Evolutionary conservation across 2,888 invertebrate genomes (phyloP).

Genomic region (Drosophila niveifrons): DNA sequence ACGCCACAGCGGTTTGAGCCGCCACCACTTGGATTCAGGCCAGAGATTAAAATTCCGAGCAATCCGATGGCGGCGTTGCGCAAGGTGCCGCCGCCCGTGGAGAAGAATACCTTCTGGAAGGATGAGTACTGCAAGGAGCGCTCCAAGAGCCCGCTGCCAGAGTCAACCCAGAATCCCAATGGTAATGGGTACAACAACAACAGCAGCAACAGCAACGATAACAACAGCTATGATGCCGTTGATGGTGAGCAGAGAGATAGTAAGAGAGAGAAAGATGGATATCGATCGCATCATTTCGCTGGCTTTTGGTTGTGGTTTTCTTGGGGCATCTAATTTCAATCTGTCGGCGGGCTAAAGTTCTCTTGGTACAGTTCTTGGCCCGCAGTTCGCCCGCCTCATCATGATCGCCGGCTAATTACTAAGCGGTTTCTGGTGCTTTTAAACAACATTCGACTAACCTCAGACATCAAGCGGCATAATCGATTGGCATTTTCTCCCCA

Average conservation of each 20-base stretch:
- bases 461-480: constrained; percentile 53
- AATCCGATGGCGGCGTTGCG: constrained; percentile 90
- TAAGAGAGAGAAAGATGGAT: constrained; percentile 18
- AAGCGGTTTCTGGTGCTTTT: constrained; percentile 75
- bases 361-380: constrained; percentile 52
- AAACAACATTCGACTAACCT: constrained; percentile 65
- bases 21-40: constrained; percentile 87
- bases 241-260: constrained; percentile 71
- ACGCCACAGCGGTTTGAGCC: constrained; percentile 86
- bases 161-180: constrained; percentile 38
- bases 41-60: constrained; percentile 91
- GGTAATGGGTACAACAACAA: constrained; percentile 23
- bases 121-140: constrained; percentile 86
- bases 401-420: constrained; percentile 72
- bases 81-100: constrained; percentile 90
- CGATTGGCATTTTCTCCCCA: constrained; percentile 55
- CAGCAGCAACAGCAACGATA: constrained; percentile 41
- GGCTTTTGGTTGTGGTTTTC: constrained; percentile 64
- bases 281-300: constrained; percentile 47
- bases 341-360: constrained; percentile 43
- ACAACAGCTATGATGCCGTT: constrained; percentile 60
- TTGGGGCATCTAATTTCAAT: constrained; percentile 57
- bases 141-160: constrained; percentile 85
- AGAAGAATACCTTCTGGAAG: constrained; percentile 88
- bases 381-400: constrained; percentile 45